These are phyloP conservation scores for Labia minor DNA, from an alignment of 2,888 invertebrate species.

Conservation along the genomic window DNA sequence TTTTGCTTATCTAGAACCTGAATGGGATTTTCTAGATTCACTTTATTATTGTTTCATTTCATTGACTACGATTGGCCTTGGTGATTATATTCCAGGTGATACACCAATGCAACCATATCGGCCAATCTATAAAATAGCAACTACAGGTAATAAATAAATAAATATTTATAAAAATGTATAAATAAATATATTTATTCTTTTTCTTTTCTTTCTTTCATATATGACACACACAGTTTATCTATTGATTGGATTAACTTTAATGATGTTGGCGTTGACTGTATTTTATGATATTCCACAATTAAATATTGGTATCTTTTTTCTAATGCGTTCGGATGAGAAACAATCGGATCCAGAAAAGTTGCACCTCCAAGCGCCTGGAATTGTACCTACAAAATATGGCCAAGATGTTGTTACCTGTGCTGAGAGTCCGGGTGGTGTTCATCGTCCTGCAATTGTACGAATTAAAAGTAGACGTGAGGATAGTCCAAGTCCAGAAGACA, in stretches of 20 bases:
- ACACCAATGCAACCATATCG: conserved; percentile 61
- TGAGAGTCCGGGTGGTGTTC: conserved; percentile 30
- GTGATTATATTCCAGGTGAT: conserved; percentile 83
- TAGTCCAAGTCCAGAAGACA: conserved; percentile 60
- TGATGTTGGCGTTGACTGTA: conserved; percentile 73
- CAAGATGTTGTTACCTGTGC: conserved; percentile 39
- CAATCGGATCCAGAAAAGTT: conserved; percentile 55
- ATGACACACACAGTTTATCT: too few relatives aligned
- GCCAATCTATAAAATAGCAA: conserved; percentile 70
- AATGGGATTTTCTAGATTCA: conserved; percentile 76
- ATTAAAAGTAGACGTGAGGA: conserved; percentile 54
- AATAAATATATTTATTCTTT: conserved; percentile 23
- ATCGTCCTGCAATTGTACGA: conserved; percentile 49
- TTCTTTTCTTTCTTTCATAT: conserved; percentile 32
- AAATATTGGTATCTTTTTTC: conserved; percentile 69
- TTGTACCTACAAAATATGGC: conserved; percentile 37
- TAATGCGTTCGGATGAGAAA: conserved; percentile 46
- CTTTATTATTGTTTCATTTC: conserved; percentile 88
- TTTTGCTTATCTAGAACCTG: conserved; percentile 64
- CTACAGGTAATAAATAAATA: conserved; percentile 53
- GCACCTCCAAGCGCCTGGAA: conserved; percentile 47
- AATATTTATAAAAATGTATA: too few relatives aligned
- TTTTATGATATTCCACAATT: conserved; percentile 84
- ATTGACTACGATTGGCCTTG: conserved; percentile 77
- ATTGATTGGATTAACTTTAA: conserved; percentile 66